Evolutionary conservation across 1,140 invertebrate genomes (phyloP), one percentile per base, ranked within the genome.

Genomic region (Drosophila erecta): DNA sequence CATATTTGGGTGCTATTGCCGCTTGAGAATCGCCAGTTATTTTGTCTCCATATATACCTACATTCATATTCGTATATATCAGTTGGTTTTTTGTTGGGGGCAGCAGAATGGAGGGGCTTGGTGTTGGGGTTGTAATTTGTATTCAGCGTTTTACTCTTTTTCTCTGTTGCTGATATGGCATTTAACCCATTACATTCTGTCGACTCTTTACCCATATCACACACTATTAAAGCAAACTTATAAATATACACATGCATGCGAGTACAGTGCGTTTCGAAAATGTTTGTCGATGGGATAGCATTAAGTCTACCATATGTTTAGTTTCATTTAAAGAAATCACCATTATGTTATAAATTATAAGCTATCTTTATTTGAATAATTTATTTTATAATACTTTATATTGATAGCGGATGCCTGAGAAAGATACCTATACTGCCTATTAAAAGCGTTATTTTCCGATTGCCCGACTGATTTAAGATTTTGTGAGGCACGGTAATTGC

Each of bases 171-270:
- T 87, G 84, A 87, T 87, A 87, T 84, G 84, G 76, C 84, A 89
- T 89, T 87, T 80, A 89, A 87, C 77, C 66, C 79, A 89, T 89
- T 87, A 81, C 81, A 58, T 59, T 67, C 53, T 44, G 73, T 60
- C 61, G 73, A 65, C 37, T 54, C 58, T 77, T 70, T 62, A 40
- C 44, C 33, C 58, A 65, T 64, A 74, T 75, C 38, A 69, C 35
- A 69, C 64, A 69, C 66, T 49, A 70, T 69, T 49, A 40, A 65
- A 64, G 35, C 54, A 55, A 67, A 67, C 61, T 51, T 57, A 43
- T 61, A 75, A 61, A 74, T 69, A 59, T 40, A 79, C 41, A 47
- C 50, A 56, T 41, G 41, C 71, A 40, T 61, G 33, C n/a, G 20
- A 17, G 11, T 49, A 70, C 50, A 47, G 66, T 70, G 50, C 64